Conservation (phyloP, 1,140 invertebrate species). For the Drosophila parvula region DNA sequence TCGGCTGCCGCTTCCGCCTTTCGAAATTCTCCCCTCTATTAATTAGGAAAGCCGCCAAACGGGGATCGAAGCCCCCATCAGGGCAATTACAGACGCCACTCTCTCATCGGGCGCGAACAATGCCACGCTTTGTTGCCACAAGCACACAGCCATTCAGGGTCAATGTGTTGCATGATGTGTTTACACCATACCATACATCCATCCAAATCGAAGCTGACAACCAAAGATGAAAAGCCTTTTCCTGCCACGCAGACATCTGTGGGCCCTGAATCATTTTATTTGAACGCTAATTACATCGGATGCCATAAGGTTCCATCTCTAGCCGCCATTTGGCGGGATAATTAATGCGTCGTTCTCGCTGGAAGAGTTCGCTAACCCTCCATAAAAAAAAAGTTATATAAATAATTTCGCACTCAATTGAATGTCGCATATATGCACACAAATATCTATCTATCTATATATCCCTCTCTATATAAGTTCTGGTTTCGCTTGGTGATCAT, state of each 20-base stretch:
- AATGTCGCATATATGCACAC: constrained; percentile 44
- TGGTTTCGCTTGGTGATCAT: constrained; percentile 54
- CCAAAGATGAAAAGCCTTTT: constrained; percentile 39
- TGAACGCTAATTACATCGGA: constrained; percentile 48
- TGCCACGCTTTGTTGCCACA: constrained; percentile 59
- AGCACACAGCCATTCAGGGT: constrained; percentile 56
- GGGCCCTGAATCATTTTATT: constrained; percentile 51
- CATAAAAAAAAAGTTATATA: constrained; percentile 46
- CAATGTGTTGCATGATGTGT: constrained; percentile 69
- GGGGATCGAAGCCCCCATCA: constrained; percentile 34
- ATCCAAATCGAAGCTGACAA: constrained; percentile 35
- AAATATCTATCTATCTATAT: constrained; percentile 1
- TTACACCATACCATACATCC: constrained; percentile 31
- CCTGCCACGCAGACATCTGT: constrained; percentile 23
- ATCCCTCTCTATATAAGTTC: constrained; percentile 15
- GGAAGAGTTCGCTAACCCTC: constrained; percentile 51
- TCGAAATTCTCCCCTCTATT: constrained; percentile 30
- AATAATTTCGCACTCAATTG: constrained; percentile 69
- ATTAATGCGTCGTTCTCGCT: constrained; percentile 30
- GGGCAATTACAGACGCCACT: constrained; percentile 59
- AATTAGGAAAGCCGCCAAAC: constrained; percentile 51
- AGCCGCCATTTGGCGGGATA: constrained; percentile 30
- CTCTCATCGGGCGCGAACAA: constrained; percentile 55
- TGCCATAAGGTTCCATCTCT: constrained; percentile 28
- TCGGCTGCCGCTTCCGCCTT: constrained; percentile 54